These are phyloP conservation scores for Prochilodus magdalenae DNA, from an alignment of 2,113 vertebrate genomes.

Conservation along the genomic window DNA sequence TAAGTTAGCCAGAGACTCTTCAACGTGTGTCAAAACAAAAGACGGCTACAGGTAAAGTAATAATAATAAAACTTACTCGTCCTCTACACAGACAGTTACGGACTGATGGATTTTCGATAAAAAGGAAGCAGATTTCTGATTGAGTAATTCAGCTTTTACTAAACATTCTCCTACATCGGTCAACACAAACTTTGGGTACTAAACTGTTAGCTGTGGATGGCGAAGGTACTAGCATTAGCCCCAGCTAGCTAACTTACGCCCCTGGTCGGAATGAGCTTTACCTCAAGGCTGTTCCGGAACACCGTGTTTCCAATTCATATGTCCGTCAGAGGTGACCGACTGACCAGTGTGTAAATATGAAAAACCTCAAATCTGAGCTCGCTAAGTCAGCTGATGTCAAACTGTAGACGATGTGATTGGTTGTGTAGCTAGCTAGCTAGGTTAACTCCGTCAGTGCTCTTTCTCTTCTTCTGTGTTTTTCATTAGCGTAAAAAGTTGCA, in stretches of 20 bases:
- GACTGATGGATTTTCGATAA: accelerated
- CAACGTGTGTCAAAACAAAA: too few species aligned
- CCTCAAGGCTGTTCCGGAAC: neutral
- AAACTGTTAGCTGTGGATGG: too few species aligned
- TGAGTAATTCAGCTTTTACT: too few species aligned
- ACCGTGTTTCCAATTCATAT: neutral
- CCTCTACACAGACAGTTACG: too few species aligned
- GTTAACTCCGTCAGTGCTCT: neutral
- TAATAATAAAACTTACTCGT: too few species aligned
- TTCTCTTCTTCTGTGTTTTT: constrained; percentile 1
- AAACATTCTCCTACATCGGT: neutral
- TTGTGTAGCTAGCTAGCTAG: neutral
- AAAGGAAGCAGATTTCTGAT: too few species aligned
- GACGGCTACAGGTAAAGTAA: too few species aligned
- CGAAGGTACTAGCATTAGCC: neutral
- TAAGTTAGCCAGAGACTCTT: too few species aligned
- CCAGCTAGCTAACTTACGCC: neutral
- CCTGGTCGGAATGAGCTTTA: neutral
- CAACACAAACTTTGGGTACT: neutral
- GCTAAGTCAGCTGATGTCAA: neutral
- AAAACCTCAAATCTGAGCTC: neutral
- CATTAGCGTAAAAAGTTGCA: neutral
- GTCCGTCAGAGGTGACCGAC: neutral
- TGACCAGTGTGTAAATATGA: neutral
- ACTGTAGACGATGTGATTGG: neutral